Evolutionary conservation across 2,797 vertebrate species (phyloP).

Genomic region (Oryzias dopingdopingensis): DNA sequence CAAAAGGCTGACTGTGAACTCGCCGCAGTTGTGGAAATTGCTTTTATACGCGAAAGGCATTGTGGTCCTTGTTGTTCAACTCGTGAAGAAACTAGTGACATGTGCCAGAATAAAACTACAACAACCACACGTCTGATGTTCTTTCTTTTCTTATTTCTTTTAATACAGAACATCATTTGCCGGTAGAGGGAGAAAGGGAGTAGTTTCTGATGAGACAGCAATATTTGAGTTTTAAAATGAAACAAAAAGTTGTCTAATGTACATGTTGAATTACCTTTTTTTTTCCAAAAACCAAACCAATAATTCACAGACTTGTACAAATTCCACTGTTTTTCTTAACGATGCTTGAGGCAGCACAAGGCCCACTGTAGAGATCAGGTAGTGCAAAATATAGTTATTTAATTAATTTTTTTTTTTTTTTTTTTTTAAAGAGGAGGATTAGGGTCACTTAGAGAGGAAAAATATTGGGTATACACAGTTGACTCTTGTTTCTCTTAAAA

Average conservation of each 20-base stretch:
- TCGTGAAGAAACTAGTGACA: accelerated
- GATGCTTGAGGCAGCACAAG: too few relatives aligned
- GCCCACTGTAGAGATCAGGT: too few relatives aligned
- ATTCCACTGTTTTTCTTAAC: too few relatives aligned
- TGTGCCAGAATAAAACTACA: slow-evolving; percentile 11
- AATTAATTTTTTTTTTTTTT: too few relatives aligned
- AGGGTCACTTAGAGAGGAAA: too few relatives aligned
- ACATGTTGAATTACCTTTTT: background rate
- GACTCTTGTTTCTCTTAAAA: too few relatives aligned
- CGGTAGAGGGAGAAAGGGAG: slow-evolving; percentile 48
- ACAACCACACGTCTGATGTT: slow-evolving; percentile 49
- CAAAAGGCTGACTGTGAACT: slow-evolving; percentile 49
- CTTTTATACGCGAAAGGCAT: slow-evolving; percentile 45
- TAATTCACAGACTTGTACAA: too few relatives aligned
- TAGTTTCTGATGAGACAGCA: slow-evolving; percentile 39
- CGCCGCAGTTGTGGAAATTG: slow-evolving; percentile 30
- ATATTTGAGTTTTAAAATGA: background rate
- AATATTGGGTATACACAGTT: too few relatives aligned
- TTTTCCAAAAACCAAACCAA: background rate
- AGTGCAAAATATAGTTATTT: too few relatives aligned
- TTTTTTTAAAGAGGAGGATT: too few relatives aligned
- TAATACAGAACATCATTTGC: background rate
- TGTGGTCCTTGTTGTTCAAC: slow-evolving; percentile 69
- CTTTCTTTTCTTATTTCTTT: background rate
- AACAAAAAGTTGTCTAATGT: background rate